These are phyloP conservation scores for Papilio gigon DNA, from an alignment of 2,888 invertebrate species.

Conservation along the genomic window DNA sequence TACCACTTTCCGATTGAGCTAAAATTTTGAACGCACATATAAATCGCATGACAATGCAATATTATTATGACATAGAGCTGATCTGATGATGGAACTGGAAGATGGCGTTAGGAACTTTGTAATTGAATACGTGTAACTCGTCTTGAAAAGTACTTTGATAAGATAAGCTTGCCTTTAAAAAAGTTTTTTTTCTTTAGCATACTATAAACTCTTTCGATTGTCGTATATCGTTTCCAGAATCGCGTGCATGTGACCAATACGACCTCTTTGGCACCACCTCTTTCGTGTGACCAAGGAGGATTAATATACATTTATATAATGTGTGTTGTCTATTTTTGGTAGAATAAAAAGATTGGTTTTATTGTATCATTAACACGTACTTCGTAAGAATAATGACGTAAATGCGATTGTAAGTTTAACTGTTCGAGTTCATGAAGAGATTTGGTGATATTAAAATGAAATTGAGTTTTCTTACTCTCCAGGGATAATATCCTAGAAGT, in stretches of 20 bases:
- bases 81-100: too few relatives aligned
- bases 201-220: not conserved
- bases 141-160: too few relatives aligned
- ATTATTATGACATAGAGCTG: too few relatives aligned
- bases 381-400: not conserved
- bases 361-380: not conserved
- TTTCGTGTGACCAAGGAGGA: not conserved
- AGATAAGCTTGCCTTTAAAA: too few relatives aligned
- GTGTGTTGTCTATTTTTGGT: not conserved
- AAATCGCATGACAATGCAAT: too few relatives aligned
- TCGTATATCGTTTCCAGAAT: not conserved
- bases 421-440: not conserved
- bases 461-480: conserved; percentile 8
- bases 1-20: too few relatives aligned
- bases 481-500: conserved; percentile 25
- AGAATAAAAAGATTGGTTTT: not conserved
- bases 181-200: too few relatives aligned
- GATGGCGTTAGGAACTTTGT: too few relatives aligned
- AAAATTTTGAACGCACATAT: too few relatives aligned
- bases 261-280: not conserved
- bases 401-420: conserved; percentile 14
- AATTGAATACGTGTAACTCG: too few relatives aligned
- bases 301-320: too few relatives aligned
- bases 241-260: not conserved
- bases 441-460: conserved; percentile 17